Evolutionary conservation across 2,113 vertebrate species (phyloP).

Genomic region (Prinia subflava): DNA sequence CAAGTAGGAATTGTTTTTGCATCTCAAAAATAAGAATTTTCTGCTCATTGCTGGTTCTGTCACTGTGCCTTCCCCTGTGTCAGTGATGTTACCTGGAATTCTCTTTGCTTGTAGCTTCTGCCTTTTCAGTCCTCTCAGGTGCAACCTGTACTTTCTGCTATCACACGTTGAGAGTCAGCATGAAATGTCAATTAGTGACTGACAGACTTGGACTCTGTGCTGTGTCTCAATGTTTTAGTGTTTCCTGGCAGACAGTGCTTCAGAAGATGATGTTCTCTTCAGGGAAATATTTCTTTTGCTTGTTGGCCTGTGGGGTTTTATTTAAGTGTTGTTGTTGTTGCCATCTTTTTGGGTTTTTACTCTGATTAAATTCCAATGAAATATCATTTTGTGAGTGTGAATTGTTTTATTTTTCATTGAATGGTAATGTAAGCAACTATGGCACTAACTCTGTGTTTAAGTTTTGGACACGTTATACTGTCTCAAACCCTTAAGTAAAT

Average conservation of each 20-base stretch:
- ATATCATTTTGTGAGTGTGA: background rate
- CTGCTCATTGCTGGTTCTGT: background rate
- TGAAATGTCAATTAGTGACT: background rate
- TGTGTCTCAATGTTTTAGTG: background rate
- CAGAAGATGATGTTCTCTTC: background rate
- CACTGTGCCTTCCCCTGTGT: background rate
- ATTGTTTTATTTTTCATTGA: background rate
- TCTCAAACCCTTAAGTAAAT: background rate
- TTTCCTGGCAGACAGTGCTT: background rate
- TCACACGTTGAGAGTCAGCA: background rate
- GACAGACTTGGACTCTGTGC: background rate
- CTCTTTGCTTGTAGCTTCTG: background rate
- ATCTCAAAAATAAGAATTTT: background rate
- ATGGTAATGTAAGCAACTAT: background rate
- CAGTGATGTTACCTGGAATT: background rate
- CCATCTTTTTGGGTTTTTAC: background rate
- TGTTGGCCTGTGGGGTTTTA: background rate
- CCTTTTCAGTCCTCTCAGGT: background rate
- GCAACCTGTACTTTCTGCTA: background rate
- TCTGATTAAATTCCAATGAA: background rate
- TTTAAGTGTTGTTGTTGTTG: fast-evolving
- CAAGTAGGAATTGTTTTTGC: background rate
- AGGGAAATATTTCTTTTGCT: background rate
- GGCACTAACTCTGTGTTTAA: background rate
- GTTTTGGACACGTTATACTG: background rate